Base-by-base conservation (phyloP, 1,140 invertebrate species). In the Cotesia chilonis region DNA sequence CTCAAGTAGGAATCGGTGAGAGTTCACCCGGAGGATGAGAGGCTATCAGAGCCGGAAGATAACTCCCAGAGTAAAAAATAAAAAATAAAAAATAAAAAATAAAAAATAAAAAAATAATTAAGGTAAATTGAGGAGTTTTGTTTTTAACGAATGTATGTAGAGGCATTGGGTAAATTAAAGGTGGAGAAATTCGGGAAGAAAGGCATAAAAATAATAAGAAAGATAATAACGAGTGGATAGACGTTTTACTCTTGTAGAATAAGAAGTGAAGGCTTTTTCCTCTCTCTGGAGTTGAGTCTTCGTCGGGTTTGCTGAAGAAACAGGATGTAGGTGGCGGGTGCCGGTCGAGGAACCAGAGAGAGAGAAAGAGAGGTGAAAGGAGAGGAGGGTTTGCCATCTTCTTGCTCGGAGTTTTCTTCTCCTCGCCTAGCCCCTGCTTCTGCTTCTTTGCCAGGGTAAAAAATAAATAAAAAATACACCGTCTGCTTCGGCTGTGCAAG, bases 171-270 rank as follows among this genome's bases (percentile, higher is more conserved):
- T 28, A 28, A 28, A 28, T 28, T 28, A 28, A 28, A 2, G 28
- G 28, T 28, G 28, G 3, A 28, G 69, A 74, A 74, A 73, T 67
- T 65, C 63, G 52, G 63, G 72, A 68, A 73, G 74, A 68, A 52
- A 68, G 76, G 63, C 59, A 68, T 73, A 75, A 70, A 74, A 75
- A 79, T 80, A 82, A 72, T 81, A 76, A 80, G 75, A 70, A 61
- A 73, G 68, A 73, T 68, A 66, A 63, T 63, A 61, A 61, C 36
- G 59, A 17, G n/a, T 65, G 4, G 63, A 5, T 65, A 17, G 17
- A 17, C 63, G 20, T 63, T 55, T 20, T n/a, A n/a, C n/a, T 55
- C 4, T 38, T 35, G 9, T 38, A 63, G 35, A 55, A 55, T 14
- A 20, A 38, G 35, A 20, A 36, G 51, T 20, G 28, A 68, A 68